Conservation (phyloP, 2,888 invertebrate genomes). For the Amorpha juglandis region DNA sequence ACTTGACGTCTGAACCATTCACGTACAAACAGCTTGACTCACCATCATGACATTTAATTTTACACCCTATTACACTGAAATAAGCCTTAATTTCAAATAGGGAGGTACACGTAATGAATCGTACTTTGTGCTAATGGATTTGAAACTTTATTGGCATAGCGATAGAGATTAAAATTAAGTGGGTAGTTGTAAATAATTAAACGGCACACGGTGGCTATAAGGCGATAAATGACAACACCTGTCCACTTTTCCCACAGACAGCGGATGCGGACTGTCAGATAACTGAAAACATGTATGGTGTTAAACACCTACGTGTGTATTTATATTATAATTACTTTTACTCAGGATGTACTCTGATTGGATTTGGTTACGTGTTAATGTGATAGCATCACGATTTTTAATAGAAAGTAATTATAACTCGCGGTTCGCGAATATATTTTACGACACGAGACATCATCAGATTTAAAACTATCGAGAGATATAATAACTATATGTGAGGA, state of each 20-base stretch:
- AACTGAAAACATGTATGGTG: slow-evolving; percentile 63
- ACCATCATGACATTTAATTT: not conserved
- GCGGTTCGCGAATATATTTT: not conserved
- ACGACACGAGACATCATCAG: too few species aligned
- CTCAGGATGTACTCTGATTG: slow-evolving; percentile 22
- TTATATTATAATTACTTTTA: slow-evolving; percentile 30
- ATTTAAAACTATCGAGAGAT: too few species aligned
- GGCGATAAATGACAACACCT: slow-evolving; percentile 76
- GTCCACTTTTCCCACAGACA: slow-evolving; percentile 78
- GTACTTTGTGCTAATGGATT: not conserved
- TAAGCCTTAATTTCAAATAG: not conserved
- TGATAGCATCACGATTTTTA: slow-evolving; percentile 1
- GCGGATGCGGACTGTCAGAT: slow-evolving; percentile 74
- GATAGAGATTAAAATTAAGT: slow-evolving; percentile 36
- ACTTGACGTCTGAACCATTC: slow-evolving; percentile 37
- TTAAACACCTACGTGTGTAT: slow-evolving; percentile 26
- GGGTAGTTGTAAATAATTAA: slow-evolving; percentile 45
- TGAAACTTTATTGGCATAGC: slow-evolving; percentile 18
- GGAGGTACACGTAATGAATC: not conserved
- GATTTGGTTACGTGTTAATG: slow-evolving; percentile 17
- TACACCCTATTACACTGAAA: not conserved
- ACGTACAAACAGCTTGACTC: slow-evolving; percentile 18
- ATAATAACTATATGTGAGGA: too few species aligned
- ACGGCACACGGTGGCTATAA: slow-evolving; percentile 51
- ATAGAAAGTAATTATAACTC: not conserved